phyloP scores from a whole-genome alignment of 2,888 invertebrate genomes.

The Acanthosepion lycidas region DNA sequence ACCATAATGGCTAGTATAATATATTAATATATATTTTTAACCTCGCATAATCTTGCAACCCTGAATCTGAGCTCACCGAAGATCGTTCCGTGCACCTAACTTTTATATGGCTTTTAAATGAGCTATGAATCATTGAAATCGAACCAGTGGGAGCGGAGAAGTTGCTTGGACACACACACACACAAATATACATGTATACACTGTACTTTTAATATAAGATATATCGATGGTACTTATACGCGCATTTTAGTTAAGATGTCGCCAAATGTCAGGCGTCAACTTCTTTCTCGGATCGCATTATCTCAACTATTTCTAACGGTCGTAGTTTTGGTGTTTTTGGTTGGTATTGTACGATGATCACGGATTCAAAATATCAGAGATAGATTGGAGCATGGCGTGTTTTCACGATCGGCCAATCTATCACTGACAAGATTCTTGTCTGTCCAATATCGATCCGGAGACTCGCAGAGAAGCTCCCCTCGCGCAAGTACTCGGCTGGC shows the following conservation, averaged over 20 bases:
- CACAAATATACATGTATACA: background rate
- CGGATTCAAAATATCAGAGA: background rate
- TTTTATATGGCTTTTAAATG: too few relatives aligned
- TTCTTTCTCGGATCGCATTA: background rate
- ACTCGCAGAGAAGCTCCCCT: background rate
- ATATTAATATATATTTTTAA: too few relatives aligned
- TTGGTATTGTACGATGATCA: background rate
- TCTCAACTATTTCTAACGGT: background rate
- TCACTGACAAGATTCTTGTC: slow-evolving; percentile 49
- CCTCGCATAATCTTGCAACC: too few relatives aligned
- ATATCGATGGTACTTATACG: background rate
- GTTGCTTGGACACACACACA: background rate
- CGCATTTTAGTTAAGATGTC: background rate
- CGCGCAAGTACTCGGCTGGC: slow-evolving; percentile 24
- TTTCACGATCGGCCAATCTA: background rate
- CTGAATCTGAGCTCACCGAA: too few relatives aligned
- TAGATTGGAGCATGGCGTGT: background rate
- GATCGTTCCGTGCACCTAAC: too few relatives aligned
- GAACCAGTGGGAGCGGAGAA: too few relatives aligned
- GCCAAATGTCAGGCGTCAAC: background rate
- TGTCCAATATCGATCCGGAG: slow-evolving; percentile 49
- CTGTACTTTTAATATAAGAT: too few relatives aligned
- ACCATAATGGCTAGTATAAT: too few relatives aligned
- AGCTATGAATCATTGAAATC: too few relatives aligned
- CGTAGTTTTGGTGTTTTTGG: background rate